Evolutionary conservation across 2,888 invertebrate species (phyloP), one percentile per base, ranked within the genome.

Genomic region (Aporophyla nigra): DNA sequence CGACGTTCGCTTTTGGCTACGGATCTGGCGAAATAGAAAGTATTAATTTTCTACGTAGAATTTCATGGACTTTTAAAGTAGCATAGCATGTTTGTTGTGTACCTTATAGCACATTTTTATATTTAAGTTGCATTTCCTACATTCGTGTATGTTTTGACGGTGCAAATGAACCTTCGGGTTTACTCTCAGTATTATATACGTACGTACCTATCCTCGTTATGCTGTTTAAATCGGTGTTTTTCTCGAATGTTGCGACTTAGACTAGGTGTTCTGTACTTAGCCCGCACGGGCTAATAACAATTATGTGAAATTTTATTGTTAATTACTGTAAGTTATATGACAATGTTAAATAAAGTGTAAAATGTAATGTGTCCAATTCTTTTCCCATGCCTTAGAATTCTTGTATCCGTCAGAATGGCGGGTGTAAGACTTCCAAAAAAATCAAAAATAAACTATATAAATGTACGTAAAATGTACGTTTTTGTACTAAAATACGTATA

Each of bases 291-390:
- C 90, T 90, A 86, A 80, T 86, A 85, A 88, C 87, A 85, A 88
- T 89, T 91, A 91, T 87, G 90, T 91, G 90, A 90, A 92, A 88
- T 88, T 91, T 91, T 91, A 94, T 95, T 95, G 95, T 95, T 95
- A 94, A 93, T 93, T 93, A 94, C 92, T 95, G 92, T 95, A 95
- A 95, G 94, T 94, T 95, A 94, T 94, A 95, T 91, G 93, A 95
- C 90, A 91, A 94, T 95, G 96, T 96, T 96, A 88, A 96, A 94
- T 96, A 96, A 96, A 96, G 93, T 94, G 92, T 93, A 93, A 93
- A 93, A 93, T 88, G 85, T 87, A 90, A 69, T 56, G 14, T 71
- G 54, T 72, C 77, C 83, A 80, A 67, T 83, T 76, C 1, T 46
- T 73, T 65, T 51, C 14, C 19, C n/a, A 1, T 43, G 56, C 7